Conservation (phyloP, 2,888 invertebrate genomes). For the Catocala fraxini region DNA sequence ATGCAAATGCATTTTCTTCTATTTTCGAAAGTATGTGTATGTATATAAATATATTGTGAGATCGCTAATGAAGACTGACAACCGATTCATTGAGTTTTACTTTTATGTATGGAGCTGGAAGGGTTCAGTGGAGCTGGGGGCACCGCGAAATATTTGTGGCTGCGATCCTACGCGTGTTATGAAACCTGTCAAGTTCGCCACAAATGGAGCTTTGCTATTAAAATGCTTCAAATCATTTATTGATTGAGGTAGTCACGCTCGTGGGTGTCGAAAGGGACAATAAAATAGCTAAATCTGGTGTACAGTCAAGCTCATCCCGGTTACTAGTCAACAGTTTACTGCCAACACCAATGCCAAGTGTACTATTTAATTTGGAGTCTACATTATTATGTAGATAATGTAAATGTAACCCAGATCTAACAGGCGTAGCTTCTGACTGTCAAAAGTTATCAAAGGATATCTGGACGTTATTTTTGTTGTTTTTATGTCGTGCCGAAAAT, state of each 20-base stretch:
- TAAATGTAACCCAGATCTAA: no score
- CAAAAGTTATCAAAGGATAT: no score
- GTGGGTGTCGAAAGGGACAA: neutral
- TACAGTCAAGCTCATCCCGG: neutral
- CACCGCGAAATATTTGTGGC: conserved; percentile 11
- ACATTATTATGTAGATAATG: no score
- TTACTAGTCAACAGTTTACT: conserved; percentile 4
- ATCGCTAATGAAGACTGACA: conserved; percentile 60
- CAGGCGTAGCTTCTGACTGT: no score
- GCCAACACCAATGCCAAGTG: neutral
- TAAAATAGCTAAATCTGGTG: neutral
- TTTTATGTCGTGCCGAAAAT: no score
- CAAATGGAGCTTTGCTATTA: no score
- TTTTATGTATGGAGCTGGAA: conserved; percentile 42
- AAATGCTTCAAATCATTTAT: no score
- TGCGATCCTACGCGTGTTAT: neutral
- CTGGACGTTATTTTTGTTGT: no score
- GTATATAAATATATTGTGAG: conserved; percentile 64
- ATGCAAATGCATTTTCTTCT: conserved; percentile 80
- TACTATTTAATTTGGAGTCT: neutral
- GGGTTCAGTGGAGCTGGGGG: conserved; percentile 9
- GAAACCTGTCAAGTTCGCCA: no score
- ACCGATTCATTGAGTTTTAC: conserved; percentile 57
- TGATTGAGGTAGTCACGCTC: neutral
- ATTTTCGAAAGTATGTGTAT: conserved; percentile 70